These are phyloP conservation scores for Anser brachyrhynchus DNA, from an alignment of 2,113 vertebrate genomes.

Conservation along the genomic window DNA sequence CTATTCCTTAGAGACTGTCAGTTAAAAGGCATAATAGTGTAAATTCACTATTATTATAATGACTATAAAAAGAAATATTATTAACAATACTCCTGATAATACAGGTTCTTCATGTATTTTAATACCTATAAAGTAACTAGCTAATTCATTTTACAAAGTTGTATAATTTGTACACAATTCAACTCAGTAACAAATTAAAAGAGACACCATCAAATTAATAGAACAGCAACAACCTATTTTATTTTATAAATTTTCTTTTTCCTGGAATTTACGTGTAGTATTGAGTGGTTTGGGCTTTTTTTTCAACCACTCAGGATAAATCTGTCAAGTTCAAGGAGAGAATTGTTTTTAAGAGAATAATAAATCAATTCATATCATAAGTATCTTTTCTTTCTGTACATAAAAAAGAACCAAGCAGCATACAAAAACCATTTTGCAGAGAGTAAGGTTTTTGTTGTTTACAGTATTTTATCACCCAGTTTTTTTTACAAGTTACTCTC, in stretches of 20 bases:
- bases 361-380: neutral
- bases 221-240: neutral
- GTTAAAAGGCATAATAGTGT: neutral
- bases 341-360: neutral
- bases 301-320: neutral
- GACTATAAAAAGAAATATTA: conserved; percentile 15
- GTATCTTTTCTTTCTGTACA: neutral
- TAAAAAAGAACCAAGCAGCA: neutral
- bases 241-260: neutral
- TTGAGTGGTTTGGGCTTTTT: neutral
- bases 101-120: neutral
- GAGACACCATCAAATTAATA: neutral
- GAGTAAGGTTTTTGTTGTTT: neutral
- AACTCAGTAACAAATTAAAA: conserved; percentile 2
- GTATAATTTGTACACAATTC: neutral
- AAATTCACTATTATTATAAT: conserved; percentile 1
- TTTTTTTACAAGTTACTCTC: neutral
- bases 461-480: neutral
- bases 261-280: neutral
- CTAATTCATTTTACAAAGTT: neutral
- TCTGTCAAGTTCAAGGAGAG: neutral
- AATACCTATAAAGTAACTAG: neutral
- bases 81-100: neutral
- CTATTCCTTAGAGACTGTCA: neutral
- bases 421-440: neutral